These are phyloP conservation scores for Danaus melanippus DNA, from an alignment of 1,140 invertebrate genomes.

Conservation along the genomic window DNA sequence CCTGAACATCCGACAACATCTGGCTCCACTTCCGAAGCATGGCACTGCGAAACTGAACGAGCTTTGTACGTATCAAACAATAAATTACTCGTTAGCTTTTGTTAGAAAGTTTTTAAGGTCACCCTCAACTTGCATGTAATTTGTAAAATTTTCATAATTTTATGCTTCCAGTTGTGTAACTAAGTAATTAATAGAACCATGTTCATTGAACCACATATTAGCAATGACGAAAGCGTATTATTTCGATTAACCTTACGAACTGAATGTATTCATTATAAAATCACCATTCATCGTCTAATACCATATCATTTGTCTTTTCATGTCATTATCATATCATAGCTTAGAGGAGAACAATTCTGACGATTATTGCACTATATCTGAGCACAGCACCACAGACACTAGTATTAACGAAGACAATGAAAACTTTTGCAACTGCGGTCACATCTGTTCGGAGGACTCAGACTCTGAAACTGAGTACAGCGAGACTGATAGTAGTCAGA, in stretches of 20 bases:
- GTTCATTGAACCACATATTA: too few relatives aligned
- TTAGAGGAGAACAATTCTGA: conserved; percentile 6
- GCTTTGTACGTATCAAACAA: conserved; percentile 42
- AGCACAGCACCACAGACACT: conserved; percentile 42
- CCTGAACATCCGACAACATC: conserved; percentile 39
- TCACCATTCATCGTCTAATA: too few relatives aligned
- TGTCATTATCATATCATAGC: conserved; percentile 1
- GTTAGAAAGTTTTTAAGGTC: too few relatives aligned
- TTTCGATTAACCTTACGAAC: too few relatives aligned
- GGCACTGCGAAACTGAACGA: conserved; percentile 31
- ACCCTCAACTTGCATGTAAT: too few relatives aligned
- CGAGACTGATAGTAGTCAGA: neutral
- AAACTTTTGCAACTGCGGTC: neutral
- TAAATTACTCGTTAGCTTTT: too few relatives aligned
- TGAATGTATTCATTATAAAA: too few relatives aligned
- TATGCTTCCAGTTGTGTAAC: too few relatives aligned
- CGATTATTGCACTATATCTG: conserved; percentile 38
- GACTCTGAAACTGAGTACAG: neutral
- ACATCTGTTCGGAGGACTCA: neutral
- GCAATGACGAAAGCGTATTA: too few relatives aligned
- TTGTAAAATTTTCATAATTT: too few relatives aligned
- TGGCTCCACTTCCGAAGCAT: conserved; percentile 36
- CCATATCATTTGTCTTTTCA: neutral
- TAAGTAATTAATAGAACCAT: too few relatives aligned
- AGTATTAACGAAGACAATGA: conserved; percentile 20